phyloP scores from a whole-genome alignment of 2,888 invertebrate species.

The Pyrgus malvae region DNA sequence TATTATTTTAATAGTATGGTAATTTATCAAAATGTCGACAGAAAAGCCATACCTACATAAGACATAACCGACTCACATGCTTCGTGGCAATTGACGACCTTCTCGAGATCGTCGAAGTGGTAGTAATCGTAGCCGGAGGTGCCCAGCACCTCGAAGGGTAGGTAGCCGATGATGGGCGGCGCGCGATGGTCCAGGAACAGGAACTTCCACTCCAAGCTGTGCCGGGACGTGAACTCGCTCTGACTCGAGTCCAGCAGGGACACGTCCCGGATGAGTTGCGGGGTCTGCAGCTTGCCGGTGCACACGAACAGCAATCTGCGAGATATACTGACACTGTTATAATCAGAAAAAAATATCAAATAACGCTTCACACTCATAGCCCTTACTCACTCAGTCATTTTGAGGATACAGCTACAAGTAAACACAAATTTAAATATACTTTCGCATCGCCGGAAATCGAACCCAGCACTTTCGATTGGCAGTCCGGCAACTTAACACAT shows the following conservation, averaged over 20 bases:
- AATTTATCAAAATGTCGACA: too few relatives aligned
- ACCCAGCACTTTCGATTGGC: too few relatives aligned
- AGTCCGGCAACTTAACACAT: too few relatives aligned
- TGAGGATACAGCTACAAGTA: too few relatives aligned
- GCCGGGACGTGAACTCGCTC: constrained; percentile 94
- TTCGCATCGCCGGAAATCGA: too few relatives aligned
- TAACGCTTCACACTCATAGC: too few relatives aligned
- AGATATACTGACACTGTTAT: too few relatives aligned
- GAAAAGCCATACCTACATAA: too few relatives aligned
- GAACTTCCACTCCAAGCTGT: constrained; percentile 98
- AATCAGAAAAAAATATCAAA: too few relatives aligned
- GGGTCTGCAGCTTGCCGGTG: constrained; percentile 90
- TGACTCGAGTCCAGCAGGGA: constrained; percentile 88
- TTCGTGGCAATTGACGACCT: constrained; percentile 92
- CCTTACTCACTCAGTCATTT: too few relatives aligned
- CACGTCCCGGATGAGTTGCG: constrained; percentile 92
- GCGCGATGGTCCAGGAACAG: constrained; percentile 95
- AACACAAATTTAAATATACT: too few relatives aligned
- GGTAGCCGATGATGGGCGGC: constrained; percentile 94
- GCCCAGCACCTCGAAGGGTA: constrained; percentile 96
- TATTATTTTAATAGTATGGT: too few relatives aligned
- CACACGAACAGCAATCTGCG: constrained; percentile 76
- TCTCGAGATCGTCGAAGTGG: constrained; percentile 95
- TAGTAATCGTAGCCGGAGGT: constrained; percentile 98
- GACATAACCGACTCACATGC: constrained; percentile 83